A percentile compares a stretch with the other conserved stretches of the same genome.
Conservation (phyloP, 2,113 vertebrate species). For the Microtus montanus region DNA sequence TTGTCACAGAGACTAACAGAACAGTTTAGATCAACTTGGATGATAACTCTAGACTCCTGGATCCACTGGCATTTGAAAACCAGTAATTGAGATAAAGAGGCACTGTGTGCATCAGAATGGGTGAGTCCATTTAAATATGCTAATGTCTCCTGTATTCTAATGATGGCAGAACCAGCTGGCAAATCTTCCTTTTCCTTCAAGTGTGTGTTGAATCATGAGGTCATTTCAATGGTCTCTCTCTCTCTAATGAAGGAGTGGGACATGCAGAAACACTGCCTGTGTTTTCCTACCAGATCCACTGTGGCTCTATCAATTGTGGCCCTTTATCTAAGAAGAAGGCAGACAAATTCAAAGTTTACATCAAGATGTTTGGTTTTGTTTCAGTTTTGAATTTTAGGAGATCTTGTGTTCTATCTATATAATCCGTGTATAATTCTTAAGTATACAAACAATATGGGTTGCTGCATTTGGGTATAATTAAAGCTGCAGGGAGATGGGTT, state of each 20-base stretch:
- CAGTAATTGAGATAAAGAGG: background rate
- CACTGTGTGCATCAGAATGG: background rate
- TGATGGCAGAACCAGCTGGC: background rate
- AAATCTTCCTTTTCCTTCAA: background rate
- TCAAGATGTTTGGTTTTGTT: background rate
- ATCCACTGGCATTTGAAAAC: background rate
- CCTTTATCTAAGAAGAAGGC: background rate
- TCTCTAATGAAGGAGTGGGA: background rate
- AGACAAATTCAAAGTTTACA: background rate
- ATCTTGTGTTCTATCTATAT: slow-evolving; percentile 10
- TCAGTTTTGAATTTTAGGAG: background rate
- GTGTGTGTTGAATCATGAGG: background rate
- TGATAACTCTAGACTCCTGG: background rate
- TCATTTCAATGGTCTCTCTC: background rate
- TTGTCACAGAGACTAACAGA: background rate
- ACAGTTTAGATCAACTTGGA: background rate
- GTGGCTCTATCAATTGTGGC: background rate
- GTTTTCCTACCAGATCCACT: background rate
- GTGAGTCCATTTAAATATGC: background rate
- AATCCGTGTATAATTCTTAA: background rate
- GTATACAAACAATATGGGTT: background rate
- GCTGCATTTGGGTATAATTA: background rate
- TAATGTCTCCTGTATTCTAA: background rate
- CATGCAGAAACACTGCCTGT: background rate
- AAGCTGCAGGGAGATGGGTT: background rate